Conservation (phyloP, 2,113 vertebrate genomes). For the Eleginops maclovinus region DNA sequence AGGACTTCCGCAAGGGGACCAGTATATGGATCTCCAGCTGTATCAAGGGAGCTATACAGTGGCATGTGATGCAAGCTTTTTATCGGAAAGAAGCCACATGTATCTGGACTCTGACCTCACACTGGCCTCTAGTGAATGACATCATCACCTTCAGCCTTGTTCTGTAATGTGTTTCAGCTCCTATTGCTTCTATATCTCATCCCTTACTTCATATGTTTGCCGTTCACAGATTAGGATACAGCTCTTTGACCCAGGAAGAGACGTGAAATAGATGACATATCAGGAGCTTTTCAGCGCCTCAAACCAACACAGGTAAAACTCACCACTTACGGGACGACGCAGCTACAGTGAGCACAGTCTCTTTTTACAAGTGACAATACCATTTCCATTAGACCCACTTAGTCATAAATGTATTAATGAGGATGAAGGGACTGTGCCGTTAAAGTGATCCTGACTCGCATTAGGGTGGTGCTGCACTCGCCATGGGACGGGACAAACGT, state of each 20-base stretch:
- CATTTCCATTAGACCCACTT: slow-evolving; percentile 20
- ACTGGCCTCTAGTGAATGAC: neutral
- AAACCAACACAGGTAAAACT: neutral
- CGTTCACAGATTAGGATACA: neutral
- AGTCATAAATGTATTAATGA: slow-evolving; percentile 1
- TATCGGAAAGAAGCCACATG: slow-evolving; percentile 9
- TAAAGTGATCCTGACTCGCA: neutral
- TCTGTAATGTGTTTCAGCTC: neutral
- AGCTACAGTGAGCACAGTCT: neutral
- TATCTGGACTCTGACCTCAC: slow-evolving; percentile 29
- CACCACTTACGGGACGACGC: neutral
- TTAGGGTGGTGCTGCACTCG: neutral
- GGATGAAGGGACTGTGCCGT: neutral
- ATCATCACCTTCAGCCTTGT: neutral
- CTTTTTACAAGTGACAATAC: slow-evolving; percentile 7
- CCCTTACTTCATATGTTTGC: neutral
- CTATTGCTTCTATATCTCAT: too few relatives aligned
- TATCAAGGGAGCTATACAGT: too few relatives aligned
- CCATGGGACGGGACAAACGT: neutral
- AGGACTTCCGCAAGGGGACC: too few relatives aligned
- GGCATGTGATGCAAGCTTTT: slow-evolving; percentile 8
- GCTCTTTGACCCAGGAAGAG: neutral
- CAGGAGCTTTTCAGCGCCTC: neutral
- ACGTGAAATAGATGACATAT: neutral
- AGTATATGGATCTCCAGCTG: too few relatives aligned